phyloP scores from a whole-genome alignment of 2,797 vertebrate species.

The Crypturellus tataupa region DNA sequence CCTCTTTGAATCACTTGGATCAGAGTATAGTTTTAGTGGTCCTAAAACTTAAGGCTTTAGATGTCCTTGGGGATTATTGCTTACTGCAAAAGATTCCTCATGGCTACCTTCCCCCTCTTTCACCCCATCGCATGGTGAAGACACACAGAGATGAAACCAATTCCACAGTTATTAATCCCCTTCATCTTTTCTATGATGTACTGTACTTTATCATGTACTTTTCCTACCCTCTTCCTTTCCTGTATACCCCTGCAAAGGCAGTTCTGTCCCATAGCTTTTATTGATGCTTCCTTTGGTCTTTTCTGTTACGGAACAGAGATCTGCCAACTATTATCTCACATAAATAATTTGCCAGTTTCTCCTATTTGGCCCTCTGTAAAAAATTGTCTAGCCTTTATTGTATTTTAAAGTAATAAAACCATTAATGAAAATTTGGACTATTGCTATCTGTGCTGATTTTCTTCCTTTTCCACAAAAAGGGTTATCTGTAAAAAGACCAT shows the following conservation, averaged over 20 bases:
- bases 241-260: neutral
- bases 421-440: neutral
- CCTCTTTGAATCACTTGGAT: neutral
- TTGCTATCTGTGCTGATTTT: neutral
- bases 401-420: neutral
- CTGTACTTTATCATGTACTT: no score
- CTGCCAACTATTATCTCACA: neutral
- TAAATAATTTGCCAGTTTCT: neutral
- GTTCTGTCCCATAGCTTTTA: fast-evolving
- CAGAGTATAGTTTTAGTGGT: neutral
- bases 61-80: neutral
- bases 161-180: neutral
- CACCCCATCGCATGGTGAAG: neutral
- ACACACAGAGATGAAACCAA: neutral
- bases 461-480: neutral
- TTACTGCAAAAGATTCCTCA: neutral
- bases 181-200: neutral
- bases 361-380: neutral
- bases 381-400: neutral
- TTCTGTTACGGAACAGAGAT: neutral
- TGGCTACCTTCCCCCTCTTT: neutral
- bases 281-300: neutral
- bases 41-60: neutral
- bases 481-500: neutral
- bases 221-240: fast-evolving